Conservation (phyloP, 2,797 vertebrate genomes). For the Acipenser oxyrinchus region DNA sequence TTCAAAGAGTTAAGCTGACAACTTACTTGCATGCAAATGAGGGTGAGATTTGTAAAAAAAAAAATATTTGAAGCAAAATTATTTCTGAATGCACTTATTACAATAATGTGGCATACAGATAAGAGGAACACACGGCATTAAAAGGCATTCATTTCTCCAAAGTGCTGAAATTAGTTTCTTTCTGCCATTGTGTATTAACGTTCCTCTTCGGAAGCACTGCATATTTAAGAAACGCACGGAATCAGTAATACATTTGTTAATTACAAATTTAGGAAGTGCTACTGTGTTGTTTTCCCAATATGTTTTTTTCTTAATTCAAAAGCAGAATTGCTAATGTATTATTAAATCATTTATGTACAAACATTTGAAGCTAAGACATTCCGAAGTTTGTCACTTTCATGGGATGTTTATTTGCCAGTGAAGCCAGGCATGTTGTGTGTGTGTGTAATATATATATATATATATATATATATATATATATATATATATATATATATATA, state of each 20-base stretch:
- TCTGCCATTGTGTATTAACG: constrained; percentile 80
- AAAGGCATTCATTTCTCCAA: constrained; percentile 82
- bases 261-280: constrained; percentile 82
- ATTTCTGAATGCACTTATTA: constrained; percentile 82
- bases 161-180: constrained; percentile 81
- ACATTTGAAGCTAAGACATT: constrained; percentile 77
- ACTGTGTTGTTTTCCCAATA: constrained; percentile 76
- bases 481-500: constrained; percentile 71
- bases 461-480: too few species aligned
- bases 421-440: constrained; percentile 64
- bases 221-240: constrained; percentile 77
- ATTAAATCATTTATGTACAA: constrained; percentile 74
- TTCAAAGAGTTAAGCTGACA: constrained; percentile 92
- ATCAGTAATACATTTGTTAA: constrained; percentile 84
- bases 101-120: constrained; percentile 81
- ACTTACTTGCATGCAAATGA: constrained; percentile 89
- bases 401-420: constrained; percentile 74
- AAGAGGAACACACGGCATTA: constrained; percentile 78
- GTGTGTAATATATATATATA: too few species aligned
- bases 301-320: constrained; percentile 56
- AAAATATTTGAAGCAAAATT: constrained; percentile 80
- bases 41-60: constrained; percentile 72
- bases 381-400: constrained; percentile 79
- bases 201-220: constrained; percentile 73
- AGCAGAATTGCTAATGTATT: constrained; percentile 74